Evolutionary conservation across 1,140 invertebrate genomes (phyloP), one percentile per base, ranked within the genome.

Genomic region (Anthonomus grandis): DNA sequence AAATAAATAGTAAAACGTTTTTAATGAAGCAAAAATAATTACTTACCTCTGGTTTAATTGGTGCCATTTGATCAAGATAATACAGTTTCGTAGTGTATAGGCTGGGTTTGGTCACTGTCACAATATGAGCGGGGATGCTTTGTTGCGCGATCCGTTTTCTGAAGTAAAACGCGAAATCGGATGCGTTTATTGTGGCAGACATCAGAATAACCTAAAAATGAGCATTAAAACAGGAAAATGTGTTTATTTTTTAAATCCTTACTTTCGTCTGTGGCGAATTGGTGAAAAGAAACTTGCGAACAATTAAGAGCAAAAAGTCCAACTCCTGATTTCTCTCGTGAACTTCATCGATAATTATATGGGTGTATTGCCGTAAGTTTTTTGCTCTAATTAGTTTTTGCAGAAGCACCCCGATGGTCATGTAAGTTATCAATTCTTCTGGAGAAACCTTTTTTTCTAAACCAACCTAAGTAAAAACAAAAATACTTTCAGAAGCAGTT

Each of bases 281-380:
- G 1, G 82, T 84, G 34, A 80, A 79, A n/a, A 95, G 68, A 12
- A 95, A 74, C 46, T 89, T 90, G 52, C 87, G 84, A 0, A 98
- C 79, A 10, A 97, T 76, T 13, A 97, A 79, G 5, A 99, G 70
- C 3, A 97, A 75, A 70, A 99, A 96, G 65, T 89, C 87, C 79
- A 93, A 93, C 52, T 98, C 92, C 70, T 91, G 84, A 68, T 95
- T 90, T 17, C 97, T 78, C 77, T 99, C 96, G 71, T 99, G 97
- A 15, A 99, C 87, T 74, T 97, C 91, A 75, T 95, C 95, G 5
- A 99, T 76, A 65, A 99, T 87, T 39, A 99, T 83, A 72, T 99
- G 96, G 1, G 95, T 95, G 57, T 77, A 82, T 87, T 95, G 76
- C 25, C 69, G 68, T 1, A 81, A 72, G 41, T 86, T 85, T 62